phyloP scores from a whole-genome alignment of 2,113 vertebrate species.

The Ascaphus truei region DNA sequence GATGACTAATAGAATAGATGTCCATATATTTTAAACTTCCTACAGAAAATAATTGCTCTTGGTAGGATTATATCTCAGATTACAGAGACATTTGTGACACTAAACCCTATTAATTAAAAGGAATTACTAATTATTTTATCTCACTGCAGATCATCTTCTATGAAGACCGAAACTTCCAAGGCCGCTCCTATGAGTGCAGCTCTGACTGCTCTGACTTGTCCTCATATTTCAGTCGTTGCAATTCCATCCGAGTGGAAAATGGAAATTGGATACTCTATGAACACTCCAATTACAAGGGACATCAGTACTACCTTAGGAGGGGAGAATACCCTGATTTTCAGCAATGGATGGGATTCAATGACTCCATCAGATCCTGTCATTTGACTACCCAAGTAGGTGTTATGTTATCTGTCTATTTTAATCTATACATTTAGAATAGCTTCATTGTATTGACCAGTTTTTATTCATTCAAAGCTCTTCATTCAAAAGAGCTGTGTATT shows the following conservation, averaged over 20 bases:
- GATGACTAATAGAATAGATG: no score
- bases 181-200: conserved; percentile 40
- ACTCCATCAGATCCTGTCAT: conserved; percentile 42
- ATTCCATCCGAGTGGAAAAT: conserved; percentile 35
- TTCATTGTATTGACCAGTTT: no score
- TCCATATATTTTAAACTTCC: no score
- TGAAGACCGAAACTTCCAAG: conserved; percentile 72
- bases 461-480: no score
- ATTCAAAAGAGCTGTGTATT: no score
- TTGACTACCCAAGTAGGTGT: conserved; percentile 25
- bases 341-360: conserved; percentile 39
- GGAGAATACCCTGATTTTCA: conserved; percentile 30
- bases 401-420: no score
- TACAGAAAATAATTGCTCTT: no score
- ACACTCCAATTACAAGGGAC: not conserved
- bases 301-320: conserved; percentile 41
- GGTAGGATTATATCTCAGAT: no score
- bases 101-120: not conserved
- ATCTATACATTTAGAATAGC: no score
- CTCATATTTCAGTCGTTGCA: conserved; percentile 26
- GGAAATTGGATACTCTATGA: conserved; percentile 47
- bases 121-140: not conserved
- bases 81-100: no score
- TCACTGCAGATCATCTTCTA: conserved; percentile 66
- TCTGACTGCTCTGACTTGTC: conserved; percentile 18